These are phyloP conservation scores for Meles meles DNA, from an alignment of 2,113 vertebrate species.

Conservation along the genomic window DNA sequence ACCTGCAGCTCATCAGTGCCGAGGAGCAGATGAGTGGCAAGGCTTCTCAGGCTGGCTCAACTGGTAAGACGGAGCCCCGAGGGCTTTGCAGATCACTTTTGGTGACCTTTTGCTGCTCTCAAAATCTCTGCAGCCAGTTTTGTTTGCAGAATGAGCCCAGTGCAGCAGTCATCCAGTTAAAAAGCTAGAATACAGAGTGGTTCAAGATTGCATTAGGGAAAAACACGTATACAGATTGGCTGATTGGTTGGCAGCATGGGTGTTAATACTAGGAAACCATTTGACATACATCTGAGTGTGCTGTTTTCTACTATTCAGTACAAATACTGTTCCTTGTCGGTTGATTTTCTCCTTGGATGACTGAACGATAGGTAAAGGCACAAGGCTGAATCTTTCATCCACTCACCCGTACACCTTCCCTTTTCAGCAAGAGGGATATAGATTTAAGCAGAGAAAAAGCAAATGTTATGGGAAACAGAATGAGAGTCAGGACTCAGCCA, in stretches of 20 bases:
- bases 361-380: not conserved
- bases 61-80: conserved; percentile 77
- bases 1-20: conserved; percentile 78
- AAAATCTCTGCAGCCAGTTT: not conserved
- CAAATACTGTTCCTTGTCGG: not conserved
- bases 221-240: not conserved
- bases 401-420: not conserved
- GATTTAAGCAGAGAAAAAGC: conserved; percentile 32
- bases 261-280: not conserved
- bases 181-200: not conserved
- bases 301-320: not conserved
- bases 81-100: not conserved
- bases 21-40: conserved; percentile 80
- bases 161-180: not conserved
- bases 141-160: not conserved
- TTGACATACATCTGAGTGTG: not conserved
- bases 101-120: not conserved
- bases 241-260: not conserved
- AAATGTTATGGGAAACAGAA: not conserved
- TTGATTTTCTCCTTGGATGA: conserved; percentile 24
- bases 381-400: conserved; percentile 13
- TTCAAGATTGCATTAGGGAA: not conserved
- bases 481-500: not conserved
- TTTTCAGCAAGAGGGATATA: not conserved
- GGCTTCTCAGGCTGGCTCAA: conserved; percentile 79